Conservation (phyloP, 2,113 vertebrate genomes). For the Lethenteron camtschaticum region DNA sequence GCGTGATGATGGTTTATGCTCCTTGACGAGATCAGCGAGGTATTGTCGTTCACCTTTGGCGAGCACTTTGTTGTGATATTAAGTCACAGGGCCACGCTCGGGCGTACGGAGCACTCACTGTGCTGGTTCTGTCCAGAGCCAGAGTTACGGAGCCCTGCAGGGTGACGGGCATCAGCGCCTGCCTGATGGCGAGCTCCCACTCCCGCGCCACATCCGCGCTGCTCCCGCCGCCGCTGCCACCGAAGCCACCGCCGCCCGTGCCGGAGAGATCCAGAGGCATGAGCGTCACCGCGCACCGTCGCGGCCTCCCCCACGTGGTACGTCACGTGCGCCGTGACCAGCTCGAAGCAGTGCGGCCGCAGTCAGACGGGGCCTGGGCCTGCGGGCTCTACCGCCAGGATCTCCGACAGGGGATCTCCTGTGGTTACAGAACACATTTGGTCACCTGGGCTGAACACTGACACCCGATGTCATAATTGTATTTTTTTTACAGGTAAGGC, state of each 20-base stretch:
- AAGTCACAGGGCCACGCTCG: too few relatives aligned
- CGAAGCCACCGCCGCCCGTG: constrained; percentile 7
- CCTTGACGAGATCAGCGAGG: too few relatives aligned
- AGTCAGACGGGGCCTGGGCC: too few relatives aligned
- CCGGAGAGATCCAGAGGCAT: too few relatives aligned
- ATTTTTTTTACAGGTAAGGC: too few relatives aligned
- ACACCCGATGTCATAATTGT: too few relatives aligned
- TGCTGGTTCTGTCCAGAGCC: constrained; percentile 66
- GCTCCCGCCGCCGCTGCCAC: constrained; percentile 58
- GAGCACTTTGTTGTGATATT: too few relatives aligned
- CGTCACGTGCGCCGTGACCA: constrained; percentile 86
- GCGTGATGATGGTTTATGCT: too few relatives aligned
- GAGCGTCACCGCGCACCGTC: not conserved
- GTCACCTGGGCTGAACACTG: too few relatives aligned
- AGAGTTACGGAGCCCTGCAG: constrained; percentile 68
- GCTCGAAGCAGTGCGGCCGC: constrained; percentile 88
- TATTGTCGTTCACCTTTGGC: too few relatives aligned
- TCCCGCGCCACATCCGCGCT: constrained; percentile 74
- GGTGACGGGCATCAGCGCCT: constrained; percentile 92
- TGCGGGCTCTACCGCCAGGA: constrained; percentile 64
- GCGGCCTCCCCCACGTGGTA: constrained; percentile 96
- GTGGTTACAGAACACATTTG: constrained; percentile 1
- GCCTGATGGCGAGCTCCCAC: constrained; percentile 92
- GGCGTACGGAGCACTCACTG: constrained; percentile 38
- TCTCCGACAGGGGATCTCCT: constrained; percentile 98